Evolutionary conservation across 1,140 invertebrate genomes (phyloP), one percentile per base, ranked within the genome.

Genomic region (Cyclargus thomasi): DNA sequence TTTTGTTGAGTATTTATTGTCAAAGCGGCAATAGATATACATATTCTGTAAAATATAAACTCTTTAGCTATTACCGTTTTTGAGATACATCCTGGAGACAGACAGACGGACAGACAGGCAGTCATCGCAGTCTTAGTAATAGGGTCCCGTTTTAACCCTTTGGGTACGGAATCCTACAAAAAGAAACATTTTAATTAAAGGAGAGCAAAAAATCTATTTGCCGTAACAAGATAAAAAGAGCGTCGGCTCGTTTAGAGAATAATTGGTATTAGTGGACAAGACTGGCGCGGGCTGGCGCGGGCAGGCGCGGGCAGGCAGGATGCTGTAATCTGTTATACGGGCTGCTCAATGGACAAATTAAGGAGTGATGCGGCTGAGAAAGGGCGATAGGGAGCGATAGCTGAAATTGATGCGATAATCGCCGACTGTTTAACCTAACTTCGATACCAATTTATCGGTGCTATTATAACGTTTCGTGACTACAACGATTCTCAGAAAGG

Each of bases 261-360:
- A 72, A 72, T 72, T 72, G 71, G 71, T 72, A 72, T 72, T 72
- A 69, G 71, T 72, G 67, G 39, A 14, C 39, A 29, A 29, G 39
- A 11, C 14, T 3, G 36, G 10, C 36, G 11, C n/a, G n/a, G n/a
- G n/a, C n/a, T n/a, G n/a, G n/a, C n/a, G n/a, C n/a, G n/a, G n/a
- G n/a, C n/a, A n/a, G n/a, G n/a, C n/a, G n/a, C n/a, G 29, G 29
- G 36, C 36, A 11, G 39, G 57, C 59, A 76, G 80, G 81, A 85
- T 79, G 80, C 75, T 63, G 74, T 79, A 82, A 83, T 77, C 79
- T 77, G 69, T 74, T 78, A 83, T 81, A 82, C 77, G 80, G 83
- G 76, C 73, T 68, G 73, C 71, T 74, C 80, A 80, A 83, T 82
- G 72, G 70, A 67, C 70, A 77, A 79, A 85, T 83, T 83, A 83